Percentiles rank a stretch among this genome's conserved stretches.
Conservation (phyloP, 2,113 vertebrate species). For the Rhinogobius similis region DNA sequence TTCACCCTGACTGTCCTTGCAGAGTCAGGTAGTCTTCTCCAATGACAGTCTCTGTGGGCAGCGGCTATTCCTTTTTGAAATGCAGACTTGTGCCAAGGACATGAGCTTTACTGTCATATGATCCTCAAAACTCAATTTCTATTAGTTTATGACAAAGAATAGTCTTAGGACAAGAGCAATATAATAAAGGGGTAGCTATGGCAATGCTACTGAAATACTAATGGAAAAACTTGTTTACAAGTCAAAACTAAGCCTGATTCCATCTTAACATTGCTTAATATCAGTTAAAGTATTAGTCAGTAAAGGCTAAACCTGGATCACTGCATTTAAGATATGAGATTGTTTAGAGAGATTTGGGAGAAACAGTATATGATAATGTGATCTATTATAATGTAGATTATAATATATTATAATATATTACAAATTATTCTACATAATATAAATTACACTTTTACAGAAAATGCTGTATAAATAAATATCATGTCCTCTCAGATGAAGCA, state of each 20-base stretch:
- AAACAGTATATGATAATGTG: neutral
- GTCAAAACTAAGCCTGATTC: neutral
- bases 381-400: no score
- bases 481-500: neutral
- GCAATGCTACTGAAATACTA: neutral
- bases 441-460: neutral
- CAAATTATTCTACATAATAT: no score
- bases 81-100: conserved; percentile 34
- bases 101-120: conserved; percentile 11
- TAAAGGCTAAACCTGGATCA: neutral
- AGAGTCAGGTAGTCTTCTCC: conserved; percentile 67
- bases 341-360: neutral
- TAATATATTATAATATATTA: no score
- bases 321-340: neutral
- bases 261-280: neutral
- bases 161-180: neutral
- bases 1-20: conserved; percentile 59
- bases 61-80: conserved; percentile 54
- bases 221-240: neutral
- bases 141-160: conserved; percentile 4
- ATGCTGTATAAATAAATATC: neutral
- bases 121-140: conserved; percentile 15
- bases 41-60: conserved; percentile 55
- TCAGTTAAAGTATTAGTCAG: no score
- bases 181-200: neutral